Evolutionary conservation across 2,113 vertebrate genomes (phyloP).

Genomic region (Cephalopterus ornatus): DNA sequence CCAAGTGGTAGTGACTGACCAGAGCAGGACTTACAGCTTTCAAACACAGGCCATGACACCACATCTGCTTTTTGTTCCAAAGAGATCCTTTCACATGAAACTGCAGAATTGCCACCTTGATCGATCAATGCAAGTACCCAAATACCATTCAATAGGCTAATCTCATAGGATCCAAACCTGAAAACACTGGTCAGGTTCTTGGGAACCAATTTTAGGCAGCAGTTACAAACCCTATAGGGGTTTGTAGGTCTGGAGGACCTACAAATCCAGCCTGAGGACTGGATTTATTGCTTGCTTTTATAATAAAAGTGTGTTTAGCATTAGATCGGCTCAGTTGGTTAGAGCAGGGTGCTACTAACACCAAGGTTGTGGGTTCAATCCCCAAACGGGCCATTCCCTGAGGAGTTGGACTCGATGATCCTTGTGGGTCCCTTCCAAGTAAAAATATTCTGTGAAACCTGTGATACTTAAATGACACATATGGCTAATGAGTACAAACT

Average conservation of each 20-base stretch:
- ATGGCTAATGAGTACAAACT: neutral
- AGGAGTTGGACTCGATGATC: neutral
- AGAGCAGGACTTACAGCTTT: neutral
- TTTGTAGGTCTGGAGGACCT: too few relatives aligned
- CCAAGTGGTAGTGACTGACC: neutral
- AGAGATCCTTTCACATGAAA: neutral
- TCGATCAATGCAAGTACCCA: neutral
- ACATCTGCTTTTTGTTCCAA: neutral
- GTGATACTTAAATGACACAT: neutral
- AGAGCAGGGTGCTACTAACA: accelerated
- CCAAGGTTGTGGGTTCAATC: neutral
- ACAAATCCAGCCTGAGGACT: too few relatives aligned
- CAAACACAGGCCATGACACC: neutral
- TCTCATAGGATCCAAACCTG: neutral
- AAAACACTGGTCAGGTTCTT: neutral
- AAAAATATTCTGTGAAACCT: neutral
- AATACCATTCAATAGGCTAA: neutral
- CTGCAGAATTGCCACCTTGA: neutral
- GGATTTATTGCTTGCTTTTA: neutral
- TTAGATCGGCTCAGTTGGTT: neutral
- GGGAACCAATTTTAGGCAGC: neutral
- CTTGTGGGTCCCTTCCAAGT: neutral
- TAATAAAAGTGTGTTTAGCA: neutral
- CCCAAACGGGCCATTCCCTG: neutral
- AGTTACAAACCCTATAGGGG: neutral